A percentile compares a stretch with the other conserved stretches of the same genome.
Evolutionary conservation across 2,113 vertebrate species (phyloP).

Genomic region (Murina feae): DNA sequence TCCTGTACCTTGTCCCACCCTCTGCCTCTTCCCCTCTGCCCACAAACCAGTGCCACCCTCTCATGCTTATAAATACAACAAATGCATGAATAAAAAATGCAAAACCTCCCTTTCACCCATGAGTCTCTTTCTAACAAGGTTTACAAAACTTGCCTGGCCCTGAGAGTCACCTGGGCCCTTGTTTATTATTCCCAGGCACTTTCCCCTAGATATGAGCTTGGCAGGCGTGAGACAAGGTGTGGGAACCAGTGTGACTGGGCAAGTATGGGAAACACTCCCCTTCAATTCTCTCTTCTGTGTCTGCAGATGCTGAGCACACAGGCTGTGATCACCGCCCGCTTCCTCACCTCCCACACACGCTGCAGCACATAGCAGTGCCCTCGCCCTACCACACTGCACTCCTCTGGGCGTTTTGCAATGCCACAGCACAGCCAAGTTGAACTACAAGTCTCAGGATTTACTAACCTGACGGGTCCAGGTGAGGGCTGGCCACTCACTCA

Average conservation of each 20-base stretch:
- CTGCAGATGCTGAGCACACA: rapidly evolving
- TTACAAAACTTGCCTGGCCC: background rate
- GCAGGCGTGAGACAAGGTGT: background rate
- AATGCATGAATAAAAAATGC: background rate
- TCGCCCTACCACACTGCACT: background rate
- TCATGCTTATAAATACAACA: background rate
- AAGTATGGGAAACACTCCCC: background rate
- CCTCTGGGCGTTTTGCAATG: background rate
- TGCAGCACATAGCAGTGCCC: background rate
- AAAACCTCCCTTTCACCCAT: background rate
- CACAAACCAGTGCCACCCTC: background rate
- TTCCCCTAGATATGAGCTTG: background rate
- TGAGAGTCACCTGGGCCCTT: background rate
- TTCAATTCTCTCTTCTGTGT: background rate
- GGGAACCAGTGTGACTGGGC: background rate
- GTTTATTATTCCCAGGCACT: background rate
- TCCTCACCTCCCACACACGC: background rate
- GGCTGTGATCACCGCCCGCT: background rate
- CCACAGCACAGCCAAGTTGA: background rate
- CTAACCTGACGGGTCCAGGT: background rate
- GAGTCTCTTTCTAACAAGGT: background rate
- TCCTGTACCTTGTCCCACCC: background rate
- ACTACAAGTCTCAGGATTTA: background rate
- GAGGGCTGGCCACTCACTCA: background rate
- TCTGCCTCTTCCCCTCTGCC: background rate